Evolutionary conservation across 2,888 invertebrate species (phyloP), one percentile per base, ranked within the genome.

Genomic region (Seira sanloemensis): DNA sequence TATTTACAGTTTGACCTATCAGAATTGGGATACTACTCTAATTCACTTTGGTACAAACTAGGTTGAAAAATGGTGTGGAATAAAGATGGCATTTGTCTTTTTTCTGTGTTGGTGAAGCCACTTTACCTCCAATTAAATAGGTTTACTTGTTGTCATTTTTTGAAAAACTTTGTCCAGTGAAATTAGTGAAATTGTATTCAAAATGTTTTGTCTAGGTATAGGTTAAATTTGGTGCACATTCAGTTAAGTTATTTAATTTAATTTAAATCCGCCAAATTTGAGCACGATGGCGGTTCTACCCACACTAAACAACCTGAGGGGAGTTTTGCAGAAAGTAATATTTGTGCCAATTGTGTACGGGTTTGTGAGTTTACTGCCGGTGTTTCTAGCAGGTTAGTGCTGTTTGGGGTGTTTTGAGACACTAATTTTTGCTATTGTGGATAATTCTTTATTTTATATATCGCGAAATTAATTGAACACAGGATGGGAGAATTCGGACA

Each of bases 341-440:
- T 81, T 81, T 76, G 81, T 81, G 65, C 75, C 75, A 18, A 76
- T 81, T 62, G 76, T 81, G 2, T 81, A 81, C 21, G 75, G 75
- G 1, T 69, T 81, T 26, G 69, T 81, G 1, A 75, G 76, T 23
- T n/a, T 76, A 2, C 81, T 81, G 1, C 76, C 81, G 0, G 25
- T 81, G 46, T 76, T 75, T 21, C 75, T 81, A 12, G 37, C 37
- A 37, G 37, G 37, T 37, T 7, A n/a, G n/a, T n/a, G n/a, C n/a
- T n/a, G n/a, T n/a, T n/a, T n/a, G n/a, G n/a, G n/a, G n/a, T n/a
- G n/a, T n/a, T n/a, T n/a, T n/a, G n/a, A n/a, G n/a, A n/a, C n/a
- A n/a, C n/a, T n/a, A n/a, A n/a, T n/a, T n/a, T n/a, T n/a, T n/a
- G n/a, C n/a, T n/a, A n/a, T n/a, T 37, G 37, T 12, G 4, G 37